Percentiles rank a stretch among this genome's conserved stretches.
phyloP scores from a whole-genome alignment of 2,797 vertebrate species.

The Dermochelys coriacea region DNA sequence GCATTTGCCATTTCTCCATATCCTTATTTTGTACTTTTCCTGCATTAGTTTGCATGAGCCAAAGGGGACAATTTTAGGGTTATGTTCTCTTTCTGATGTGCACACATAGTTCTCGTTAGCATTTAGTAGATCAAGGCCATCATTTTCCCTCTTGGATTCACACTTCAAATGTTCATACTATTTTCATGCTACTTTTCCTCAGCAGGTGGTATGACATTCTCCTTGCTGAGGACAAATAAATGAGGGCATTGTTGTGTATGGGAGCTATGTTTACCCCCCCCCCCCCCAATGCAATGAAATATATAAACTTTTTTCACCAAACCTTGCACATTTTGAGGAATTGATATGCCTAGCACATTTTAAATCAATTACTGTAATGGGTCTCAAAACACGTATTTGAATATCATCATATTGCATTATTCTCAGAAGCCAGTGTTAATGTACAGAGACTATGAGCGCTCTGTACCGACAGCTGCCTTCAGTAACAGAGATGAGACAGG shows the following conservation, averaged over 20 bases:
- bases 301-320: slow-evolving; percentile 21
- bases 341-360: slow-evolving; percentile 29
- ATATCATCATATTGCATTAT: slow-evolving; percentile 40
- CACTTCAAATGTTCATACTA: rapidly evolving
- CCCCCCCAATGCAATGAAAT: slow-evolving; percentile 53
- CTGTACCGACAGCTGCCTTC: slow-evolving; percentile 57
- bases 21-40: not conserved
- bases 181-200: not conserved
- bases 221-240: not conserved
- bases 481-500: slow-evolving; percentile 5
- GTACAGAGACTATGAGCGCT: not conserved
- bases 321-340: slow-evolving; percentile 48
- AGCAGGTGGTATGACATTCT: not conserved
- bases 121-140: not conserved
- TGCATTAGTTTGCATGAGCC: rapidly evolving
- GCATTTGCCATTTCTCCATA: not conserved
- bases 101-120: rapidly evolving
- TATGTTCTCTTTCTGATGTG: not conserved
- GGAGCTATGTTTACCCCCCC: not conserved
- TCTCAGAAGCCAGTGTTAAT: slow-evolving; percentile 46
- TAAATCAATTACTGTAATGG: slow-evolving; percentile 54
- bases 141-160: not conserved
- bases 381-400: slow-evolving; percentile 54
- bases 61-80: rapidly evolving
- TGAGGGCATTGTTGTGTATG: rapidly evolving